Base-by-base conservation (phyloP, 2,113 vertebrate genomes). In the Colaptes auratus region DNA sequence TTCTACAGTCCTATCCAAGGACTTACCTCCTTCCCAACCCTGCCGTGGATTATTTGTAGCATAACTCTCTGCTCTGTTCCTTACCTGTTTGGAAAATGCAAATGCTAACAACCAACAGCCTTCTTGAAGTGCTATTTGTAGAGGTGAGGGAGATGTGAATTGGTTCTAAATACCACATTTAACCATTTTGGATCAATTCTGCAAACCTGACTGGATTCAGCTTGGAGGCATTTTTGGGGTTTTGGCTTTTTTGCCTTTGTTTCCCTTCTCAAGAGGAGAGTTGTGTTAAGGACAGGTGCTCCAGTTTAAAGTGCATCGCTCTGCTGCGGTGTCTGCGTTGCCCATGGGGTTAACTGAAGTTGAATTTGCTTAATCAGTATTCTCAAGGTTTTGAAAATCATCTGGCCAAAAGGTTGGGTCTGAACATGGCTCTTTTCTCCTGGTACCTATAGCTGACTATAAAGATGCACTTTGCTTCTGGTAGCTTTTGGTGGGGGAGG, bases 311-410 rank as follows among this genome's bases (percentile, higher is more conserved):
- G 58, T 24, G 16, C 44, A 9, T 75, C 0, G 0, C 36, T 90
- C 61, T 66, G 15, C 77, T 72, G 42, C 0, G 0, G 9, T 36
- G 10, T 55, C 35, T 63, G 65, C 44, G 7, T 44, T 86, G 42
- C 9, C 61, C 7, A 1, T 1, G 2, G 20, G 33, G 6, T 8
- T 39, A 53, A 46, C 61, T 28, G 46, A 56, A 55, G 25, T 30
- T 72, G 39, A 79, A 74, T 36, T 58, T 16, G 9, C 69, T n/a
- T 11, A 2, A 15, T 69, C 31, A 23, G 3, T 63, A 53, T 55
- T 86, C 71, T 82, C 27, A 64, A 55, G 72, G n/a, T 16, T 46
- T 17, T 55, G 30, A 16, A 74, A 80, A 58, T 55, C 79, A 74
- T 12, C 36, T 33, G 64, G 82, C 39, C 64, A 18, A 48, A 88